Base-by-base conservation (phyloP, 2,888 invertebrate species). In the Drosophila algonquin region DNA sequence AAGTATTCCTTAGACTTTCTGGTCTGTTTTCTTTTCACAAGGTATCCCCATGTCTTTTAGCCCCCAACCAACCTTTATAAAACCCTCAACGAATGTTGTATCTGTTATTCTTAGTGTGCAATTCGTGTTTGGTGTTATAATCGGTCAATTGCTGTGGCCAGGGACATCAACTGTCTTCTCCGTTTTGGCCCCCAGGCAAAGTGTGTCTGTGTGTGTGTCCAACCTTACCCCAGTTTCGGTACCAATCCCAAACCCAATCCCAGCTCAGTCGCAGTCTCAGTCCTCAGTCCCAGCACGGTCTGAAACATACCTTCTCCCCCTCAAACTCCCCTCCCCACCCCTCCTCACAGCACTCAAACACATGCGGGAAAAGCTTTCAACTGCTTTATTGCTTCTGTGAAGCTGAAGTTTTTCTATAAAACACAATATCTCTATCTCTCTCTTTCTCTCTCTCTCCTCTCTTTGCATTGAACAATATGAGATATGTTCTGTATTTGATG, bases 81-180 rank as follows among this genome's bases (percentile, higher is more conserved):
- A n/a, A 6, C 30, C 16, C 1, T n/a, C 24, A 6, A 30, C 16
- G 18, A 45, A 62, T 45, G 12, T 59, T 59, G 30, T 30, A 30
- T 24, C 46, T 54, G 48, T 54, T 54, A 55, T 76, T 81, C 50
- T 45, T 60, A 35, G 10, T 18, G 61, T 45, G 71, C 65, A 60
- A 30, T 67, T 63, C 63, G 48, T 40, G n/a, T 52, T 56, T 64
- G 48, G 51, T 67, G 73, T 57, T 73, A 80, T 86, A 82, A 82
- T 82, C 82, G 82, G 83, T 88, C 82, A 88, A 88, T 80, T 69
- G 75, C 57, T 77, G 73, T 71, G 73, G 67, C 73, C 67, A 67
- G 65, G 54, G 63, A 56, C 74, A 86, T 76, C 69, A 74, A 72
- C 62, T 65, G 80, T 69, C 73, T 57, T 69, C 58, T 45, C 53